Conservation (phyloP, 1,140 invertebrate genomes). For the Zaprionus inermis region DNA sequence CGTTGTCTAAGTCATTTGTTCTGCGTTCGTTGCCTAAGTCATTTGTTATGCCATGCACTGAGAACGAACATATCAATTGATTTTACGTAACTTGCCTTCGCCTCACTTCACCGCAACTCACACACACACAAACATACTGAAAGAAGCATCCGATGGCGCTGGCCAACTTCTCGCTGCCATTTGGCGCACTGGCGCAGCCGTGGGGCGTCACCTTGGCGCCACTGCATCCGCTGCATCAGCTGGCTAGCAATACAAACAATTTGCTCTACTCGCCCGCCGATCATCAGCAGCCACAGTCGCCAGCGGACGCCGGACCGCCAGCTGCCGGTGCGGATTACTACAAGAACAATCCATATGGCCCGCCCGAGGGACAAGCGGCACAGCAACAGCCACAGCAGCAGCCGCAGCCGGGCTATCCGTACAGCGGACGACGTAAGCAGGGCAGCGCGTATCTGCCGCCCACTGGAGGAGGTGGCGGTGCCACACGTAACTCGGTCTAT, state of each 20-base stretch:
- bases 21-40: constrained; percentile 72
- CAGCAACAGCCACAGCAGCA: constrained; percentile 26
- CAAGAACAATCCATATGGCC: constrained; percentile 69
- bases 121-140: not conserved
- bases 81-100: constrained; percentile 34
- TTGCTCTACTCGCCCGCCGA: constrained; percentile 80
- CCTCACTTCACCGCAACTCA: not conserved
- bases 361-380: constrained; percentile 42
- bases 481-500: constrained; percentile 65
- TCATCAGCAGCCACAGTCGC: constrained; percentile 58
- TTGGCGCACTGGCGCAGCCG: constrained; percentile 68
- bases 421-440: constrained; percentile 66
- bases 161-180: constrained; percentile 82
- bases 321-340: constrained; percentile 51
- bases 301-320: constrained; percentile 4
- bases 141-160: constrained; percentile 64
- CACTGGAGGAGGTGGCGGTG: constrained; percentile 42
- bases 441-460: constrained; percentile 78
- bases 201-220: constrained; percentile 81
- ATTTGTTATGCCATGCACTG: constrained; percentile 47
- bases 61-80: constrained; percentile 5
- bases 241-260: constrained; percentile 83
- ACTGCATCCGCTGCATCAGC: constrained; percentile 77
- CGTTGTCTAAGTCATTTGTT: constrained; percentile 73
- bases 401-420: constrained; percentile 58